These are phyloP conservation scores for Oryzias celebensis DNA, from an alignment of 2,113 vertebrate species.

Conservation along the genomic window DNA sequence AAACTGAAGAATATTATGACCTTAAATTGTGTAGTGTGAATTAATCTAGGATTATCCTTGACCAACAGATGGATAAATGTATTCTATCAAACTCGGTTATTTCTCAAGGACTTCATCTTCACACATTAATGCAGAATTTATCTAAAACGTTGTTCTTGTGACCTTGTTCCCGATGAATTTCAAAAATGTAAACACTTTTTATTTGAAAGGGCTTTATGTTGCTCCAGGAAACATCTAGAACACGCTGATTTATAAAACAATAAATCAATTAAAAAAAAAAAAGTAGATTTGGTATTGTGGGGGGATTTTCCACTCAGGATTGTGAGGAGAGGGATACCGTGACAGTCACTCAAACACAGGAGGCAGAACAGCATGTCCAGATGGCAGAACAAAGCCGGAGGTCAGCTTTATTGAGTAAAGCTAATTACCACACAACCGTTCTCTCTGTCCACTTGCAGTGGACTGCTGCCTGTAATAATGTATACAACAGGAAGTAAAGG, in stretches of 20 bases:
- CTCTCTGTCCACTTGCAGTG: slow-evolving; percentile 37
- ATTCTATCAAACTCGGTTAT: not conserved
- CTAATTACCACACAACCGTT: slow-evolving; percentile 62
- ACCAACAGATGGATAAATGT: no score
- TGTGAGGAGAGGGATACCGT: slow-evolving; percentile 1
- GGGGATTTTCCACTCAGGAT: slow-evolving; percentile 2
- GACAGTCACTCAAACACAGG: slow-evolving; percentile 26
- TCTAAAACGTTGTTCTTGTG: slow-evolving; percentile 27
- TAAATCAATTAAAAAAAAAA: not conserved
- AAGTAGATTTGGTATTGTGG: not conserved
- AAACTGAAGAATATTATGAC: no score
- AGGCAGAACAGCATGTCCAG: slow-evolving; percentile 48
- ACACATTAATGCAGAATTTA: slow-evolving; percentile 17
- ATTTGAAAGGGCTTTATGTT: slow-evolving; percentile 15
- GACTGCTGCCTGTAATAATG: slow-evolving; percentile 36
- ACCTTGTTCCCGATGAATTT: slow-evolving; percentile 14
- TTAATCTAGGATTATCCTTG: no score
- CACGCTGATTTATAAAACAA: not conserved
- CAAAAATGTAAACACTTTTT: slow-evolving; percentile 25
- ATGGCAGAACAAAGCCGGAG: slow-evolving; percentile 64
- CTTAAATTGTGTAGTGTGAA: no score
- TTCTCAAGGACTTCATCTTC: not conserved
- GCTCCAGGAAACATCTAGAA: not conserved
- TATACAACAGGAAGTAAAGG: slow-evolving; percentile 54
- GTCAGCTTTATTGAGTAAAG: slow-evolving; percentile 61